These are phyloP conservation scores for Calliphora vomitoria DNA, from an alignment of 2,888 invertebrate species.

Conservation along the genomic window DNA sequence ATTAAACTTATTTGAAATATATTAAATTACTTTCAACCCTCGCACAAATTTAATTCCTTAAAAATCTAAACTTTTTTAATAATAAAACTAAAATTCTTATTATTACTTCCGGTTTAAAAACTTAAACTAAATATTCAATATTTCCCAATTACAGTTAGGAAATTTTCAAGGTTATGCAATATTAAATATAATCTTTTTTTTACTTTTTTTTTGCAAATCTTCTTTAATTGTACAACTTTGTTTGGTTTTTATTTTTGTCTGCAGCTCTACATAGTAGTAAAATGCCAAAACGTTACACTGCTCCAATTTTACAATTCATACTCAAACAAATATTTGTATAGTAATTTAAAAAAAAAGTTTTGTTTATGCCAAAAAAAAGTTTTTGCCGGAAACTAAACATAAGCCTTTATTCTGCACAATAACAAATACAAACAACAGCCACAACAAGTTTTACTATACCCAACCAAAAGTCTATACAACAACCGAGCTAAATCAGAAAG, in stretches of 20 bases:
- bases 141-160: background rate
- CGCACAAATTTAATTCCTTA: too few species aligned
- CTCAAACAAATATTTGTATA: background rate
- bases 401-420: background rate
- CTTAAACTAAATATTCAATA: background rate
- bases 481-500: background rate
- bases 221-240: background rate
- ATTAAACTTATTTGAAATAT: too few species aligned
- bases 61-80: background rate
- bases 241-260: background rate
- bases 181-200: background rate
- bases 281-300: background rate
- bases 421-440: background rate
- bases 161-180: background rate
- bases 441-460: background rate
- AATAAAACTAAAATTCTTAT: background rate
- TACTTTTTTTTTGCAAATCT: background rate
- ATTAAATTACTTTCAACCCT: too few species aligned
- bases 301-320: background rate
- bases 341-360: background rate
- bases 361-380: background rate
- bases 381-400: background rate
- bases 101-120: background rate
- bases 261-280: background rate
- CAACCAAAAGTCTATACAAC: conserved; percentile 4